Conservation (phyloP, 2,888 invertebrate genomes). For the Cosmia pyralina region DNA sequence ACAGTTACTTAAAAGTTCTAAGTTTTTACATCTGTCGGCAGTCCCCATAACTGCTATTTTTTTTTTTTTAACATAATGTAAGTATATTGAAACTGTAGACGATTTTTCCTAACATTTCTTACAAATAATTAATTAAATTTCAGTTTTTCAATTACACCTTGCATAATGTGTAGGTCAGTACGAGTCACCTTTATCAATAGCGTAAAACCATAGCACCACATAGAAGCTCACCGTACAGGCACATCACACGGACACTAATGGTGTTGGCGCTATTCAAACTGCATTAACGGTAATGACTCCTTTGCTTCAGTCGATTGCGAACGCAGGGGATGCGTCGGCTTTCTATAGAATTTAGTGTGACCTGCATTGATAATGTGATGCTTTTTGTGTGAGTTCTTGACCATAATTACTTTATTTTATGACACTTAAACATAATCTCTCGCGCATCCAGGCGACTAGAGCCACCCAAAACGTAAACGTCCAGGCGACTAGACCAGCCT, state of each 20-base stretch:
- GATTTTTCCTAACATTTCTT: too few relatives aligned
- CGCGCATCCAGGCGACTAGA: too few relatives aligned
- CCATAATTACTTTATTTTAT: neutral
- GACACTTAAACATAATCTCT: neutral
- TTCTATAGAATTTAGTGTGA: constrained; percentile 14
- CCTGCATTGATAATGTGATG: constrained; percentile 21
- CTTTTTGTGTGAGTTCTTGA: neutral
- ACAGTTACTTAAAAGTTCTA: too few relatives aligned
- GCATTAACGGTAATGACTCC: constrained; percentile 54
- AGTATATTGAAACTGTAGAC: too few relatives aligned
- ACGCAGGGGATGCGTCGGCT: constrained; percentile 6
- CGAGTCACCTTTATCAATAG: neutral
- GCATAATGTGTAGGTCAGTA: neutral
- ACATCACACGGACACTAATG: constrained; percentile 48
- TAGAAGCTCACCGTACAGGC: constrained; percentile 32
- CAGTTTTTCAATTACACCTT: neutral
- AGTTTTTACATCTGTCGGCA: too few relatives aligned
- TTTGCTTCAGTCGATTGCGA: constrained; percentile 37
- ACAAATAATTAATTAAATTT: too few relatives aligned
- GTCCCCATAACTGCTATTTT: too few relatives aligned
- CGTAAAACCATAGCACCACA: constrained; percentile 14
- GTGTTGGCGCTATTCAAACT: constrained; percentile 54
- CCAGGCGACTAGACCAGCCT: too few relatives aligned
- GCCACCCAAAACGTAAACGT: too few relatives aligned
- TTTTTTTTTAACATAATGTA: too few relatives aligned